A percentile compares a stretch with the other conserved stretches of the same genome.
Evolutionary conservation across 1,140 invertebrate species (phyloP).

Genomic region (Brachionus rubens): DNA sequence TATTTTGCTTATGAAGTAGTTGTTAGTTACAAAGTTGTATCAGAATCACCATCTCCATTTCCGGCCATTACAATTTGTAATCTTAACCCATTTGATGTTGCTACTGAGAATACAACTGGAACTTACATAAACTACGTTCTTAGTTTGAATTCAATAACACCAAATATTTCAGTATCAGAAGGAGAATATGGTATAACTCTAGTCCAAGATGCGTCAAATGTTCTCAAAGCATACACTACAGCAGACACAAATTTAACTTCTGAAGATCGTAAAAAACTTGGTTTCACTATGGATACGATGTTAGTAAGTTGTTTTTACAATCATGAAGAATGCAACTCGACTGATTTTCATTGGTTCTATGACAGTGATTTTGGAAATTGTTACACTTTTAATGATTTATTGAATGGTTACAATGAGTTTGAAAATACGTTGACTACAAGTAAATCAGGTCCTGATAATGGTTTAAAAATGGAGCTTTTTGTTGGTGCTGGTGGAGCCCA

Average conservation of each 20-base stretch:
- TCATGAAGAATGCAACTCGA: neutral
- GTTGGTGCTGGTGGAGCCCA: neutral
- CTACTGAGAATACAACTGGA: neutral
- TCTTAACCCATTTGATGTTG: slow-evolving; percentile 15
- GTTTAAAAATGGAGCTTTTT: slow-evolving; percentile 37
- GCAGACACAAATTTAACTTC: neutral
- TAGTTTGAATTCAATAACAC: neutral
- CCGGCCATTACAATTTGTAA: slow-evolving; percentile 45
- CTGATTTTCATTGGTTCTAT: slow-evolving; percentile 2
- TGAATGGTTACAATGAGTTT: neutral
- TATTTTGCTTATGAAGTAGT: neutral
- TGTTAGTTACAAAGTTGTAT: slow-evolving; percentile 4
- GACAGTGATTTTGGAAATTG: slow-evolving; percentile 40
- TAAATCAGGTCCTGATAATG: slow-evolving; percentile 24
- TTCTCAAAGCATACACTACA: neutral
- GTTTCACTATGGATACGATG: slow-evolving; percentile 36
- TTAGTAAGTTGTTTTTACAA: slow-evolving; percentile 43
- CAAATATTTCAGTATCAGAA: neutral
- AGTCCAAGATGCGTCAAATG: neutral
- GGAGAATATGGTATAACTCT: neutral
- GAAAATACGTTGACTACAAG: neutral
- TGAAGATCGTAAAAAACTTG: neutral
- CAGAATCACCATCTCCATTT: slow-evolving; percentile 4
- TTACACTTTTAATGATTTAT: slow-evolving; percentile 40
- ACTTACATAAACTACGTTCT: neutral